Evolutionary conservation across 2,888 invertebrate species (phyloP).

Genomic region (Diplazon laetatorius): DNA sequence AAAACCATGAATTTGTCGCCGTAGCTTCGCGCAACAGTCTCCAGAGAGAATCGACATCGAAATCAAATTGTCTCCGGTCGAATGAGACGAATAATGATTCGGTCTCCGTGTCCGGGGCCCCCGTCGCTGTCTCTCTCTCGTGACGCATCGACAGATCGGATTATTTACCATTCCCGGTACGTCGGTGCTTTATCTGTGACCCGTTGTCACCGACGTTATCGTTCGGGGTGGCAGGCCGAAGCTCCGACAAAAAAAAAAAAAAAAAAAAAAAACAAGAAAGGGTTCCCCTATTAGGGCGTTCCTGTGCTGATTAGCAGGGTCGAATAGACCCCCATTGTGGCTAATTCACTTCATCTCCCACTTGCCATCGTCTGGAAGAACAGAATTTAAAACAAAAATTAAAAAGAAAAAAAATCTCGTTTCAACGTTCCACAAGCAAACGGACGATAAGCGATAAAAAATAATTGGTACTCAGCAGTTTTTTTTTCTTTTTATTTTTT

Average conservation of each 20-base stretch:
- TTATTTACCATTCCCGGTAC: constrained; percentile 60
- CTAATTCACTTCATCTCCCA: constrained; percentile 19
- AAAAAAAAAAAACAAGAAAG: constrained; percentile 19
- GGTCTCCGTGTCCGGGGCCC: constrained; percentile 17
- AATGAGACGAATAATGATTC: constrained; percentile 60
- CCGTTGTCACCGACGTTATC: constrained; percentile 28
- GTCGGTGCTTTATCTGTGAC: constrained; percentile 10
- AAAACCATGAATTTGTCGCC: constrained; percentile 19
- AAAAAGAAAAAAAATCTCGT: constrained; percentile 1
- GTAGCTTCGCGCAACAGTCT: constrained; percentile 28
- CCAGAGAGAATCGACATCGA: constrained; percentile 54
- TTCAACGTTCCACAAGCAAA: neutral
- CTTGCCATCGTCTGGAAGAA: neutral
- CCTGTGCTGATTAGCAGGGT: constrained; percentile 30
- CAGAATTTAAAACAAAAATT: no score
- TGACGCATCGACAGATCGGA: constrained; percentile 66
- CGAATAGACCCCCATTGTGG: constrained; percentile 16
- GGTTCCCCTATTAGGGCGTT: constrained; percentile 36
- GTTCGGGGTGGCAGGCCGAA: neutral
- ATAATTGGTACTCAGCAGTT: constrained; percentile 59
- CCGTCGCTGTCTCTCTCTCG: constrained; percentile 38
- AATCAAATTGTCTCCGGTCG: constrained; percentile 59
- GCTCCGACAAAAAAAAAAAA: constrained; percentile 7
- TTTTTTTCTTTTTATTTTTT: no score
- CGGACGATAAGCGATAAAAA: constrained; percentile 53